Conservation (phyloP, 2,888 invertebrate species). For the Brachypterus glaber region DNA sequence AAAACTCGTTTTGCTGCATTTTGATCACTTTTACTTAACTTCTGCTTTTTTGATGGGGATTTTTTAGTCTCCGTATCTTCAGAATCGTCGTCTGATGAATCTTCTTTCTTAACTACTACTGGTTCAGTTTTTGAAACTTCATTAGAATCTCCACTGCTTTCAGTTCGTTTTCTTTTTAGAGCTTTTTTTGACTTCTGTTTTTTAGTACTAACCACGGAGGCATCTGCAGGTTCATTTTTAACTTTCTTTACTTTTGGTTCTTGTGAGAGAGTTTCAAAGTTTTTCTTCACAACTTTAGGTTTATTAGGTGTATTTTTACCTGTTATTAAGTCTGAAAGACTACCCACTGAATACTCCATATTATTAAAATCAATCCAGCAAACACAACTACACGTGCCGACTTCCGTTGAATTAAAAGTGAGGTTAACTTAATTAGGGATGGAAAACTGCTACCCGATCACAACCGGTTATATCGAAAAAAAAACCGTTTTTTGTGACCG, state of each 20-base stretch:
- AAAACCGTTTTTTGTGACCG: too few species aligned
- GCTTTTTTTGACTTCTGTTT: neutral
- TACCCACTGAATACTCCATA: slow-evolving; percentile 43
- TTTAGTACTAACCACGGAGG: neutral
- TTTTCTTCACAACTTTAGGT: slow-evolving; percentile 35
- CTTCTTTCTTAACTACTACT: neutral
- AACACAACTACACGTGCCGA: neutral
- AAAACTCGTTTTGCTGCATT: slow-evolving; percentile 37
- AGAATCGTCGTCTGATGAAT: slow-evolving; percentile 9
- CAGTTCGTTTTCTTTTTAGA: neutral
- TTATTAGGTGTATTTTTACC: slow-evolving; percentile 49
- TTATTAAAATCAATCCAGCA: too few species aligned
- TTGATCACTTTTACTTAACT: slow-evolving; percentile 21
- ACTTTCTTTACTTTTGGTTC: neutral
- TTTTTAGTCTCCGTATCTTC: slow-evolving; percentile 6
- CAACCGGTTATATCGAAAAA: too few species aligned
- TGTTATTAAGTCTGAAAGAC: slow-evolving; percentile 50
- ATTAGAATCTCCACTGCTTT: neutral
- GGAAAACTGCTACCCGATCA: too few species aligned
- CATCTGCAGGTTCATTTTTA: slow-evolving; percentile 5
- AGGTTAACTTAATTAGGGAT: too few species aligned
- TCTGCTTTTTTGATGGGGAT: slow-evolving; percentile 11
- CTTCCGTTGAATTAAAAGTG: too few species aligned
- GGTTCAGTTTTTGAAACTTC: neutral
- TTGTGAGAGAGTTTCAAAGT: neutral